phyloP scores from a whole-genome alignment of 53 echinoderm and acorn worm species.

The Actinopyga echinites region DNA sequence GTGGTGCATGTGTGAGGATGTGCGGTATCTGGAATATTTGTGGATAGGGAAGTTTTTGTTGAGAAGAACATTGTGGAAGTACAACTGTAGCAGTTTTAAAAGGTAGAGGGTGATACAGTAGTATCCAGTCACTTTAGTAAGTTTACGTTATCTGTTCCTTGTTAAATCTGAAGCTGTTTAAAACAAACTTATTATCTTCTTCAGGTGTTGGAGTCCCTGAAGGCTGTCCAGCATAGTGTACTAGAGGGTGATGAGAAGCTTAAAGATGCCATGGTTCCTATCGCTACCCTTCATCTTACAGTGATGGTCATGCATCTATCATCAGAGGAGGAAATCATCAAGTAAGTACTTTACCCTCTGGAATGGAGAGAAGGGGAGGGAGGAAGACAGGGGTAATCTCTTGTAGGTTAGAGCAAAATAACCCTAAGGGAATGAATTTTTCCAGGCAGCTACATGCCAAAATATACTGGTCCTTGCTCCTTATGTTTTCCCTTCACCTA shows the following conservation, averaged over 20 bases:
- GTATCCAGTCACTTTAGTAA: background rate
- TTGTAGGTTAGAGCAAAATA: too few species aligned
- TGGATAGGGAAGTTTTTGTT: too few species aligned
- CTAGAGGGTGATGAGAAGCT: slow-evolving; percentile 87
- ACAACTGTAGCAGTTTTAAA: too few species aligned
- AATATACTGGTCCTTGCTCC: too few species aligned
- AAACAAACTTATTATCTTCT: background rate
- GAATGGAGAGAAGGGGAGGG: background rate
- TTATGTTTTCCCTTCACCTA: too few species aligned
- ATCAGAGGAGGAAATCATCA: slow-evolving; percentile 84
- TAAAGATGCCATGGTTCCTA: slow-evolving; percentile 99
- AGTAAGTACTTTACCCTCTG: slow-evolving; percentile 25
- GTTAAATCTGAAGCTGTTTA: too few species aligned
- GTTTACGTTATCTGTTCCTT: background rate
- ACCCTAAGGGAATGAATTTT: too few species aligned
- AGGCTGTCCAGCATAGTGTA: slow-evolving; percentile 80
- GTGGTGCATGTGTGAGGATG: too few species aligned
- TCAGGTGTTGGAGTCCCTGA: slow-evolving; percentile 77
- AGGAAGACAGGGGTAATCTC: background rate
- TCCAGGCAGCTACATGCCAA: too few species aligned
- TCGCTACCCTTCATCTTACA: slow-evolving; percentile 89
- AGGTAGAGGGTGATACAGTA: too few species aligned
- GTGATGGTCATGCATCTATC: slow-evolving; percentile 99
- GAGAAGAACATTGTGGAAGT: too few species aligned
- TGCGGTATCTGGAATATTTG: too few species aligned